These are phyloP conservation scores for Phrynosoma blainvillii DNA, from an alignment of 2,113 vertebrate species.

Conservation along the genomic window DNA sequence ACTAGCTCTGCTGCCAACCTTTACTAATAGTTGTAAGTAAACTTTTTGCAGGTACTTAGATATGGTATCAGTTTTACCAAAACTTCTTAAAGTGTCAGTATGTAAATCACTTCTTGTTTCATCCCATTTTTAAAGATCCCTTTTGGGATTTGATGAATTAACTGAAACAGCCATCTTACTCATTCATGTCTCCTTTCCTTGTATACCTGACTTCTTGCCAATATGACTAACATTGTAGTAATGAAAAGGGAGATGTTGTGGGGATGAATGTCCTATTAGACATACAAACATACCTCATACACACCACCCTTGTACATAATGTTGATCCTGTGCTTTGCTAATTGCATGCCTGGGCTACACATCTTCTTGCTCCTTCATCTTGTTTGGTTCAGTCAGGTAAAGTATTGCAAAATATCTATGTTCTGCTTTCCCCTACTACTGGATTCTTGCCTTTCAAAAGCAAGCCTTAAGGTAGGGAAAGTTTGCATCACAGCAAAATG, in stretches of 20 bases:
- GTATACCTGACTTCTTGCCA: not conserved
- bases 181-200: not conserved
- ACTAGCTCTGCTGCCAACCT: not conserved
- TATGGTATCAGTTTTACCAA: not conserved
- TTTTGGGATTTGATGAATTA: not conserved
- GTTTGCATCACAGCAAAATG: not conserved
- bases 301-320: not conserved
- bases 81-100: not conserved
- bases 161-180: not conserved
- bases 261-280: not conserved
- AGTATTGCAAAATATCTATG: not conserved
- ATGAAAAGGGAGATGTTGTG: not conserved
- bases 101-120: not conserved
- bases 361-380: not conserved
- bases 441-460: constrained; percentile 5
- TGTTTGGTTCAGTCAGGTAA: not conserved
- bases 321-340: not conserved
- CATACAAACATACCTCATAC: not conserved
- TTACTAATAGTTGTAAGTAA: not conserved
- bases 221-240: not conserved
- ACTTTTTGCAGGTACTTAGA: not conserved
- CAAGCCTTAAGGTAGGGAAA: not conserved
- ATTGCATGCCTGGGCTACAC: fast-evolving
- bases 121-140: not conserved
- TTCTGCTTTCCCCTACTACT: not conserved